Conservation (phyloP, 2,888 invertebrate genomes). For the Agrotis exclamationis region DNA sequence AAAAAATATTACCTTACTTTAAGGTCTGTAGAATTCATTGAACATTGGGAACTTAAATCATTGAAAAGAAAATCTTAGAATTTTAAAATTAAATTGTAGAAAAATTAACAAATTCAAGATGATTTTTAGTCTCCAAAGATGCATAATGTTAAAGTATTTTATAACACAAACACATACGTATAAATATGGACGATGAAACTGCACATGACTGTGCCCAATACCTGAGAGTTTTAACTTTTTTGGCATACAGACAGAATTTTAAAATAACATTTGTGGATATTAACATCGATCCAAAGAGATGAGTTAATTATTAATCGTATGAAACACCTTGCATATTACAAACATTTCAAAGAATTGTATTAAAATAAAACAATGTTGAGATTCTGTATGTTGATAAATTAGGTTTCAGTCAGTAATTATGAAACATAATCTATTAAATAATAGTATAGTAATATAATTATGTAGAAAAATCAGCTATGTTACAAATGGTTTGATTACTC, state of each 20-base stretch:
- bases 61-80: not conserved
- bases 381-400: too few relatives aligned
- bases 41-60: not conserved
- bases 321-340: conserved; percentile 23
- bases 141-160: not conserved
- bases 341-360: conserved; percentile 1
- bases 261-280: conserved; percentile 49
- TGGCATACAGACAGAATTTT: conserved; percentile 32
- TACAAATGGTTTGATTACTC: conserved; percentile 12
- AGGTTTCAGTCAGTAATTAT: not conserved
- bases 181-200: not conserved
- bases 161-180: not conserved
- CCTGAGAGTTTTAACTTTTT: not conserved
- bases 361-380: conserved; percentile 6
- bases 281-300: conserved; percentile 39
- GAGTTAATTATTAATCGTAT: conserved; percentile 42
- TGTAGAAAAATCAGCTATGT: conserved; percentile 31
- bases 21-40: not conserved
- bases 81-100: conserved; percentile 8
- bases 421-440: conserved; percentile 7
- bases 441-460: not conserved
- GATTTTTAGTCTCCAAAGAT: too few relatives aligned
- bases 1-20: conserved; percentile 17
- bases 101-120: too few relatives aligned
- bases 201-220: conserved; percentile 6